Base-by-base conservation (phyloP, 2,797 vertebrate genomes). In the Catamblyrhynchus diadema region DNA sequence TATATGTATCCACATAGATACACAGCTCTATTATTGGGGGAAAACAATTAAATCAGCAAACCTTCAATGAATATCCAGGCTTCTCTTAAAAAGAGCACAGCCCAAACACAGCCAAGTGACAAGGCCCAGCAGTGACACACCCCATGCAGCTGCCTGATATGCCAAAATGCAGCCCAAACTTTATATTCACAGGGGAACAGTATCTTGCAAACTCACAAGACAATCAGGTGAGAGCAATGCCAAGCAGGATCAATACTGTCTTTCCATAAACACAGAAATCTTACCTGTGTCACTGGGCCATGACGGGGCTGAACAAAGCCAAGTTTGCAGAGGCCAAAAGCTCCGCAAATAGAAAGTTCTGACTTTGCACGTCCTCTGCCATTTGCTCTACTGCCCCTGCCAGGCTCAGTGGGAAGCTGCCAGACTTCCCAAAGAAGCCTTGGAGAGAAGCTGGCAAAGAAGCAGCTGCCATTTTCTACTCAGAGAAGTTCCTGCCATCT, bases 391-490 rank as follows among this genome's bases (percentile, higher is more conserved):
- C 88, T 88, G 62, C 71, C 64, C 71, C 62, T 92, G 87, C 48
- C 57, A 88, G 74, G 66, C 75, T 86, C 79, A 56, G 83, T 5
- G 7, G 9, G 77, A 89, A 93, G 72, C 74, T 95, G 91, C 62
- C 86, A 92, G 61, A 47, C 53, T 72, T 85, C 2, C 12, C 44
- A 74, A 90, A 93, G 86, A 56, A 90, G 54, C 41, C 50, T 60
- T 57, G 60, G 45, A 86, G 45, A 92, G 48, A 82, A 83, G 67
- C 66, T 89, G 83, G 87, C 47, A 80, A 90, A 75, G 84, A n/a
- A 88, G 71, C 78, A 90, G 94, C 88, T 90, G 90, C 93, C 83
- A 88, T 96, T 97, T 95, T 75, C 81, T 70, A 32, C 62, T 62
- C 59, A 56, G 69, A 91, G 30, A 81, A 95, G 62, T 81, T 22